Base-by-base conservation (phyloP, 2,113 vertebrate species). In the Panthera uncia region DNA sequence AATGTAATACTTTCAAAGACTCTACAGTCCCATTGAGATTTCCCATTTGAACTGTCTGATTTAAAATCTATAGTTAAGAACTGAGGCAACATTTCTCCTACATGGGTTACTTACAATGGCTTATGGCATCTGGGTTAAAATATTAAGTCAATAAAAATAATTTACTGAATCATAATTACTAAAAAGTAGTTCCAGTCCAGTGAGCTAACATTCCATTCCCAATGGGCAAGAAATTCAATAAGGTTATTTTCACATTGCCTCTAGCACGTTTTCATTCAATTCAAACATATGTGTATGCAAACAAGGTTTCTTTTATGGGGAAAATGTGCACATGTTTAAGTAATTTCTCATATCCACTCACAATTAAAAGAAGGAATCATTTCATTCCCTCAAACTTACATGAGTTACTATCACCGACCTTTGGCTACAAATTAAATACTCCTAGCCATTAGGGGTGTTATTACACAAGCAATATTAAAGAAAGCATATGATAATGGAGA, bases 111-210 rank as follows among this genome's bases (percentile, higher is more conserved):
- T 92, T 84, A 92, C 3, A 71, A 66, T 33, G 55, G 84, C 63
- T 92, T 65, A 73, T 55, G 50, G 87, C 79, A 91, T 80, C 82
- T 91, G 45, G 68, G 33, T 92, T 96, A 96, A 97, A 94, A 91
- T 73, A 95, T 14, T 95, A 97, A 95, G 66, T 83, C 91, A 97
- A 97, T 97, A 96, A 97, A 97, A 94, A 95, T 92, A 94, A 95
- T 95, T 85, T 80, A 94, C 78, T 76, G 82, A 96, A 63, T 83
- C 74, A 41, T 91, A 96, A 95, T 95, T 69, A 87, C 90, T 80
- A 55, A 68, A 92, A 96, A 97, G 66, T 52, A 69, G 73, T 91
- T 97, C 41, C 38, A 94, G 57, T 78, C 57, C 50, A 84, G 41
- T 83, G 78, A 97, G 38, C 23, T 92, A 97, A 96, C 61, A 95